phyloP scores from a whole-genome alignment of 2,888 invertebrate genomes.

The Hyles lineata region DNA sequence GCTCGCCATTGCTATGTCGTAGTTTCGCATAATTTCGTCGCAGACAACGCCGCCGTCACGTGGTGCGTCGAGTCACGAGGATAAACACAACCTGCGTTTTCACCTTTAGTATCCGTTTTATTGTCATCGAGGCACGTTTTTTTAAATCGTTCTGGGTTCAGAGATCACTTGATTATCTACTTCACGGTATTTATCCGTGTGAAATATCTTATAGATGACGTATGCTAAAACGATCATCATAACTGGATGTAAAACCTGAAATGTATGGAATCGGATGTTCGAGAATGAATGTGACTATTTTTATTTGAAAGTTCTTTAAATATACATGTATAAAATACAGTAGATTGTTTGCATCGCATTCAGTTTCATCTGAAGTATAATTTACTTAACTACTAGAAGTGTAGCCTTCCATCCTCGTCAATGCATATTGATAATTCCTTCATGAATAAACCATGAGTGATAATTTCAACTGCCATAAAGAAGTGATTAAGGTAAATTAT shows the following conservation, averaged over 20 bases:
- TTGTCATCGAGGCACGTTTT: slow-evolving; percentile 1
- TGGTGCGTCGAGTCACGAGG: slow-evolving; percentile 13
- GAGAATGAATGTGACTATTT: too few species aligned
- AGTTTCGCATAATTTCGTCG: slow-evolving; percentile 11
- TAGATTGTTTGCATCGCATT: too few species aligned
- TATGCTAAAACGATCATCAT: not conserved
- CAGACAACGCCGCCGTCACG: slow-evolving; percentile 1
- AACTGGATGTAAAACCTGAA: too few species aligned
- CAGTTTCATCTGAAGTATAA: too few species aligned
- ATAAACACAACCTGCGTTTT: slow-evolving; percentile 16
- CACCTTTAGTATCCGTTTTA: slow-evolving; percentile 15
- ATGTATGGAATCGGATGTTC: too few species aligned
- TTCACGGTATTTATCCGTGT: too few species aligned
- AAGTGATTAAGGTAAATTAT: not conserved
- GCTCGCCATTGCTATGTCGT: not conserved
- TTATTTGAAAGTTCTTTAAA: too few species aligned
- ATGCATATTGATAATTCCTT: not conserved
- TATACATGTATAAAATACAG: too few species aligned
- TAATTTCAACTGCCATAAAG: not conserved
- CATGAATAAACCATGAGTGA: slow-evolving; percentile 7
- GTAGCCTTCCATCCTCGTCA: not conserved
- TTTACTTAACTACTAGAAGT: not conserved
- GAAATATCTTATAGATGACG: not conserved
- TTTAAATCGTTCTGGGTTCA: not conserved
- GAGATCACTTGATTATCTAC: too few species aligned